Base-by-base conservation (phyloP, 2,888 invertebrate genomes). In the Erebia palarica region DNA sequence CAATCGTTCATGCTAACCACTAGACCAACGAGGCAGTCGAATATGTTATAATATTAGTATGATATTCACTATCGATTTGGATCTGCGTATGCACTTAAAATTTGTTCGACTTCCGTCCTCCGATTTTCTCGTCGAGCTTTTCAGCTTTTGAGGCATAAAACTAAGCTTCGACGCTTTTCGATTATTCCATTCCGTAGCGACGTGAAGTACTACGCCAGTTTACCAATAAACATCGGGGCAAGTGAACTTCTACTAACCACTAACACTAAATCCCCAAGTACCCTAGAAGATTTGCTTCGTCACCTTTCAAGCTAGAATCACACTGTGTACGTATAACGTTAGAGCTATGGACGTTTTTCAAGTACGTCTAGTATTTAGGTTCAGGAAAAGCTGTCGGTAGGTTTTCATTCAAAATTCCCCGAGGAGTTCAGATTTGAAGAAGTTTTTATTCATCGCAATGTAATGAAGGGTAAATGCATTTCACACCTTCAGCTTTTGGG, bases 121-220 rank as follows among this genome's bases (percentile, higher is more conserved):
- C 18, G 3, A 10, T 55, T 53, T 55, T 16, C 55, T 18, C 10
- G 18, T 47, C 13, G 47, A 13, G 47, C 47, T 47, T 36, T 51
- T 51, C n/a, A 51, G 14, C 51, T n/a, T n/a, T 55, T 18, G 55
- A 55, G 8, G 16, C 18, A 55, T 55, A 55, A 53, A 55, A 55
- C 55, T 16, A 18, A 55, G 55, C 55, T 53, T 16, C 53, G 53
- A 53, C 53, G 53, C 53, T 18, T 55, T 10, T 16, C 55, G 55
- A 55, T 55, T 55, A 18, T 55, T 55, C 55, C 55, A 55, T 55
- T 47, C 55, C 18, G 18, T 18, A 18, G 55, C 16, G n/a, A 55
- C 10, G 55, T 16, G 55, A 55, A 55, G 18, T 18, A 55, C 55
- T 3, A 55, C 18, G 55, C 55, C 18, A 55, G 55, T 55, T 55